Conservation (phyloP, 2,888 invertebrate genomes). For the Erebia epiphron region DNA sequence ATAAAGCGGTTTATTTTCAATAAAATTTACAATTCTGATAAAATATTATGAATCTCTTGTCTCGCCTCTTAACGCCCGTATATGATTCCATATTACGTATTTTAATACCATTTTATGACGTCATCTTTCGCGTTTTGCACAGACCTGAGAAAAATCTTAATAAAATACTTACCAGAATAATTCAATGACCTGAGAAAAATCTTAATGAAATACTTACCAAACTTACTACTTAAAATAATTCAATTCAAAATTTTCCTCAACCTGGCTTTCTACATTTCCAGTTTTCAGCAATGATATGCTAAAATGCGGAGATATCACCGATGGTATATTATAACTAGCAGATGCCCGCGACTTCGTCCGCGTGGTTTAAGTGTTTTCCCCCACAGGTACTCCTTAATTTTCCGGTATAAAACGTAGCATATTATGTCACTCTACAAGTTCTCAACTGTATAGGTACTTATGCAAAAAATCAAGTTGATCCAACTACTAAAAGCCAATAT, state of each 20-base stretch:
- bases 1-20: constrained; percentile 9
- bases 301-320: background rate
- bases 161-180: background rate
- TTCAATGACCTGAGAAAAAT: background rate
- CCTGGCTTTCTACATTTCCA: background rate
- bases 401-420: too few relatives aligned
- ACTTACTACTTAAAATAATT: too few relatives aligned
- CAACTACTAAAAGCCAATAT: too few relatives aligned
- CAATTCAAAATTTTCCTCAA: too few relatives aligned
- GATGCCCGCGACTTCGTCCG: too few relatives aligned
- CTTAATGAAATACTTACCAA: background rate
- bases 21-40: constrained; percentile 1
- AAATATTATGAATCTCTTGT: background rate
- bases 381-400: too few relatives aligned
- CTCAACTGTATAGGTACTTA: too few relatives aligned
- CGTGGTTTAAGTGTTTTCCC: too few relatives aligned
- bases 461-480: too few relatives aligned
- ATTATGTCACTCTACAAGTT: too few relatives aligned
- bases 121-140: background rate
- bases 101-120: background rate
- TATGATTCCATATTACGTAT: constrained; percentile 4
- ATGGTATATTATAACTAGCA: too few relatives aligned
- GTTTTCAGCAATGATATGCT: background rate
- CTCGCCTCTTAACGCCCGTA: background rate
- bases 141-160: constrained; percentile 3